Evolutionary conservation across 2,113 vertebrate species (phyloP).

Genomic region (Scophthalmus maximus): DNA sequence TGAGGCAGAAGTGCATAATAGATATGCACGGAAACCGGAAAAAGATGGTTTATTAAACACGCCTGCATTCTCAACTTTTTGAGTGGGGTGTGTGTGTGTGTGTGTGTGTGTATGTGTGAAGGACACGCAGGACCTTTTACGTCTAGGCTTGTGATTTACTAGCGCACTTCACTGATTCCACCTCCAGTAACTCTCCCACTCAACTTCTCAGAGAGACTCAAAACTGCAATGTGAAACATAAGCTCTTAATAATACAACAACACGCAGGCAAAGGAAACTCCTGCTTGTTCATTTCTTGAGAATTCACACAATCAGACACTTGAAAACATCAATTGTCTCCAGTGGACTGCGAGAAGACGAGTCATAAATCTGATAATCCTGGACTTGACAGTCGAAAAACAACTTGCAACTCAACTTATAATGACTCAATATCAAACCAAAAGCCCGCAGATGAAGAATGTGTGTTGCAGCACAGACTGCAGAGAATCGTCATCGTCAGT

Average conservation of each 20-base stretch:
- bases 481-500: not conserved
- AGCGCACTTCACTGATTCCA: conserved; percentile 30
- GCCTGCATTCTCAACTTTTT: conserved; percentile 20
- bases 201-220: conserved; percentile 7
- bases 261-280: not conserved
- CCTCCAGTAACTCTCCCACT: conserved; percentile 9
- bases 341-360: no score
- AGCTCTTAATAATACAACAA: not conserved
- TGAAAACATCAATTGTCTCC: no score
- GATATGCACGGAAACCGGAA: conserved; percentile 1
- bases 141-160: conserved; percentile 15
- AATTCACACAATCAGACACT: not conserved
- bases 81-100: conserved; percentile 18
- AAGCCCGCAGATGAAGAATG: not conserved
- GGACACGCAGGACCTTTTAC: conserved; percentile 27
- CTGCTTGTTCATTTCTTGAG: no score
- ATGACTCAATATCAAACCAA: not conserved
- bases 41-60: conserved; percentile 49
- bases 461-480: not conserved
- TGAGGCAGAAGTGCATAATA: conserved; percentile 16
- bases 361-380: not conserved
- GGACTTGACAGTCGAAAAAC: not conserved
- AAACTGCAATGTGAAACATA: not conserved
- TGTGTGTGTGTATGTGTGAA: not conserved
- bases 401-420: not conserved